These are phyloP conservation scores for Sternarchorhynchus goeldii DNA, from an alignment of 2,797 vertebrate genomes.

Conservation along the genomic window DNA sequence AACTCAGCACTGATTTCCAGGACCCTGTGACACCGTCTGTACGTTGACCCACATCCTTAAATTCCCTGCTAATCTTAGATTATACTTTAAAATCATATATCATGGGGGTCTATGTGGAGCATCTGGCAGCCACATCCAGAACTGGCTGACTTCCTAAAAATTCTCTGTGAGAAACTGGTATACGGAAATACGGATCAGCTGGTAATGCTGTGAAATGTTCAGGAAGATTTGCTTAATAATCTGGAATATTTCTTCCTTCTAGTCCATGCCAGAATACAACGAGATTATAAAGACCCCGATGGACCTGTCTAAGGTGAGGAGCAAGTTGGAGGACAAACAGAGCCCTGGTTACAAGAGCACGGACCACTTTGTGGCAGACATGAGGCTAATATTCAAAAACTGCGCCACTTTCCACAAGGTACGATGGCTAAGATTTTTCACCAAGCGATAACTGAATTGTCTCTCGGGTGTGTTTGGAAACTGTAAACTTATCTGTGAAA, in stretches of 20 bases:
- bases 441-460: not conserved
- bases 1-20: constrained; percentile 94
- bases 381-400: constrained; percentile 95
- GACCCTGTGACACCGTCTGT: constrained; percentile 88
- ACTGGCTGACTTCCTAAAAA: too few relatives aligned
- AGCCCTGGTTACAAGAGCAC: constrained; percentile 77
- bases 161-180: too few relatives aligned
- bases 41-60: constrained; percentile 58
- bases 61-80: too few relatives aligned
- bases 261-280: constrained; percentile 85
- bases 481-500: not conserved
- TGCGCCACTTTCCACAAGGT: constrained; percentile 97
- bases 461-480: too few relatives aligned
- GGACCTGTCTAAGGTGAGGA: constrained; percentile 90
- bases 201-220: too few relatives aligned
- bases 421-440: constrained; percentile 18
- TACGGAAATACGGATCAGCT: too few relatives aligned
- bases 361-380: constrained; percentile 86
- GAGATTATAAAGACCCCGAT: constrained; percentile 96
- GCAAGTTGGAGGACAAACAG: constrained; percentile 80
- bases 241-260: constrained; percentile 10
- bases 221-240: not conserved
- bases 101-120: not conserved
- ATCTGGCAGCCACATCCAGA: too few relatives aligned
- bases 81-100: too few relatives aligned